phyloP scores from a whole-genome alignment of 2,888 invertebrate species.

The Conistra vaccinii region DNA sequence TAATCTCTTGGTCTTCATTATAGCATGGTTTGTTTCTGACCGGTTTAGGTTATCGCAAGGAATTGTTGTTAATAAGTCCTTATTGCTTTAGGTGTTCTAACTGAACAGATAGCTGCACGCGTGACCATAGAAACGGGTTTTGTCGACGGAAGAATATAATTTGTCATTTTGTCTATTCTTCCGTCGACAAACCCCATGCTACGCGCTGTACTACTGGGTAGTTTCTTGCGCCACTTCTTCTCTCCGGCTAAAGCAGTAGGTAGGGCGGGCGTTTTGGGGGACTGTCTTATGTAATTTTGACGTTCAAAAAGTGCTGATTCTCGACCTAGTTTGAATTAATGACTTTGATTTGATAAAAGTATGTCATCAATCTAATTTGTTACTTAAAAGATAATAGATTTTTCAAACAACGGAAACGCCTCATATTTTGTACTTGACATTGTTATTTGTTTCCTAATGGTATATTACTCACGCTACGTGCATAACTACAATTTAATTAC shows the following conservation, averaged over 20 bases:
- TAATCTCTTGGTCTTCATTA: background rate
- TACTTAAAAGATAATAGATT: constrained; percentile 7
- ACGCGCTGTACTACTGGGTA: background rate
- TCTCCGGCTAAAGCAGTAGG: background rate
- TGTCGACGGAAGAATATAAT: too few relatives aligned
- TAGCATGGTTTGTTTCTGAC: background rate
- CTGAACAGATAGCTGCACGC: background rate
- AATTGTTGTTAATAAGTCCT: background rate
- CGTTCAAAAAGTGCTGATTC: background rate
- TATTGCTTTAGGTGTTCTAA: background rate
- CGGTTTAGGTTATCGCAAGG: background rate
- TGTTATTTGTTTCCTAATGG: constrained; percentile 23
- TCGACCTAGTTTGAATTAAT: background rate
- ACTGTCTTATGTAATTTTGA: background rate
- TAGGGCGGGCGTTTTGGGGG: background rate
- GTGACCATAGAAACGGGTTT: too few relatives aligned
- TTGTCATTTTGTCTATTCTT: too few relatives aligned
- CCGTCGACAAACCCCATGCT: too few relatives aligned
- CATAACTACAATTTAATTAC: constrained; percentile 56
- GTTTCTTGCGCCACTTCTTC: background rate
- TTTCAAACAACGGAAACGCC: constrained; percentile 1
- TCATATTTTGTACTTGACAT: background rate
- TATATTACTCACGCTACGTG: constrained; percentile 21
- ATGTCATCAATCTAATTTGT: background rate
- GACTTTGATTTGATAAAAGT: background rate